Percentiles rank a stretch among this genome's conserved stretches.
Conservation (phyloP, 1,140 invertebrate genomes). For the Tachypleus tridentatus region DNA sequence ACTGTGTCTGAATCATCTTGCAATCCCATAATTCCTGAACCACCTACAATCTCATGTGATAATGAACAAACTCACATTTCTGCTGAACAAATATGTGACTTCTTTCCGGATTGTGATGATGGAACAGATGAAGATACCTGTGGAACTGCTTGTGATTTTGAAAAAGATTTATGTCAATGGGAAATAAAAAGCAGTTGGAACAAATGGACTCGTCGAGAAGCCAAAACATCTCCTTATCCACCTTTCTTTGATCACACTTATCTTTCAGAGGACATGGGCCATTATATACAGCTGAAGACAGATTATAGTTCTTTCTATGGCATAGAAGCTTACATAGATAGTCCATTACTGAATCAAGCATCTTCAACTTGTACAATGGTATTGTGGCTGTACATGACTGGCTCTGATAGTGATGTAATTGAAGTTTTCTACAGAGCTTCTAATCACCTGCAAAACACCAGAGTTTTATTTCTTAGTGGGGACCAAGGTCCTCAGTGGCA, state of each 20-base stretch:
- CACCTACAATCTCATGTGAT: constrained; percentile 13
- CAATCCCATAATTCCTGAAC: constrained; percentile 1
- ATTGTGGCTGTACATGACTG: constrained; percentile 13
- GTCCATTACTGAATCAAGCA: constrained; percentile 13
- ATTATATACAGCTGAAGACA: constrained; percentile 11
- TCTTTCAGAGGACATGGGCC: constrained; percentile 6
- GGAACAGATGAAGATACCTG: constrained; percentile 18
- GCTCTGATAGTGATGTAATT: background rate
- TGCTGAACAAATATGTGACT: constrained; percentile 19
- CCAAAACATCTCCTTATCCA: background rate
- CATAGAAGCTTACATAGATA: constrained; percentile 6
- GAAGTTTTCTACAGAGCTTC: constrained; percentile 7
- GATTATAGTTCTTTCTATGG: background rate
- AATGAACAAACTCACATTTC: constrained; percentile 10
- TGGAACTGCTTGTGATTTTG: constrained; percentile 17
- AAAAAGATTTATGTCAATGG: constrained; percentile 16
- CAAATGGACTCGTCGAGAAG: constrained; percentile 10
- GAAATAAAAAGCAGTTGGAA: background rate
- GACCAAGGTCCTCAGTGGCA: constrained; percentile 9
- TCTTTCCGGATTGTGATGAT: constrained; percentile 19
- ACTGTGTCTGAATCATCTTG: constrained; percentile 11
- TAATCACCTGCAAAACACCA: background rate
- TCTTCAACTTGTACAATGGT: constrained; percentile 10
- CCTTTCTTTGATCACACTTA: constrained; percentile 15
- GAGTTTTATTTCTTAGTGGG: constrained; percentile 7